Percentiles rank a stretch among this genome's conserved stretches.
Conservation (phyloP, 2,888 invertebrate species). For the Plagodis pulveraria region DNA sequence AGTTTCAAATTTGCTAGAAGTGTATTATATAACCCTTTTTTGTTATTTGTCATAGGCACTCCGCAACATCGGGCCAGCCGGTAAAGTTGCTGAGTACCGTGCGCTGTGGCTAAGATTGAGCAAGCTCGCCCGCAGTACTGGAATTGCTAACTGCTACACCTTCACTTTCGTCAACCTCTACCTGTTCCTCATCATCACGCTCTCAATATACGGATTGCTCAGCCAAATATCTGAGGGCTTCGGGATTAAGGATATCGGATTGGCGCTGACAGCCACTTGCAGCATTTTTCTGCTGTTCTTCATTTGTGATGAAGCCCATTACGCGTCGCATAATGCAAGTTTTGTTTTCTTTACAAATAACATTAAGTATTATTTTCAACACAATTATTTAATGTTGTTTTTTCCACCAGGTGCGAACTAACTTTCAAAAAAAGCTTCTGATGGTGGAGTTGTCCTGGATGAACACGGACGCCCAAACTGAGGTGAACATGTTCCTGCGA, state of each 20-base stretch:
- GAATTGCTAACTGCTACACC: constrained; percentile 88
- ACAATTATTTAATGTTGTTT: too few species aligned
- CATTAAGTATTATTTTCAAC: too few species aligned
- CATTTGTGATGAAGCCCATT: constrained; percentile 90
- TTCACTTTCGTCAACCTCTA: constrained; percentile 88
- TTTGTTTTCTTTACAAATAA: neutral
- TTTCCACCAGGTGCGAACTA: constrained; percentile 83
- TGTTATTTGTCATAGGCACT: constrained; percentile 75
- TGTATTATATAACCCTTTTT: neutral
- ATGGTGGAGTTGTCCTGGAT: constrained; percentile 91
- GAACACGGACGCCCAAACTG: constrained; percentile 90
- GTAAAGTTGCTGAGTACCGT: constrained; percentile 88
- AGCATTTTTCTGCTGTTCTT: constrained; percentile 88
- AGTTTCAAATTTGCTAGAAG: too few species aligned
- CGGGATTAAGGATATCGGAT: constrained; percentile 89
- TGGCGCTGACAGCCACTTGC: constrained; percentile 87
- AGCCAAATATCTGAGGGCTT: constrained; percentile 90
- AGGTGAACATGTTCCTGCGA: constrained; percentile 90
- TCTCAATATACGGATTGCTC: constrained; percentile 90
- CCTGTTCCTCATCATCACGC: constrained; percentile 89
- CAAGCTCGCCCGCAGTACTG: constrained; percentile 87
- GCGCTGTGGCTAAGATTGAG: constrained; percentile 89
- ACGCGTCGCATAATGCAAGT: constrained; percentile 89
- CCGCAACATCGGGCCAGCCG: constrained; percentile 88
- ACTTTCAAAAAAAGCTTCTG: constrained; percentile 90